phyloP scores from a whole-genome alignment of 2,113 vertebrate genomes.

The Peucedramus taeniatus region DNA sequence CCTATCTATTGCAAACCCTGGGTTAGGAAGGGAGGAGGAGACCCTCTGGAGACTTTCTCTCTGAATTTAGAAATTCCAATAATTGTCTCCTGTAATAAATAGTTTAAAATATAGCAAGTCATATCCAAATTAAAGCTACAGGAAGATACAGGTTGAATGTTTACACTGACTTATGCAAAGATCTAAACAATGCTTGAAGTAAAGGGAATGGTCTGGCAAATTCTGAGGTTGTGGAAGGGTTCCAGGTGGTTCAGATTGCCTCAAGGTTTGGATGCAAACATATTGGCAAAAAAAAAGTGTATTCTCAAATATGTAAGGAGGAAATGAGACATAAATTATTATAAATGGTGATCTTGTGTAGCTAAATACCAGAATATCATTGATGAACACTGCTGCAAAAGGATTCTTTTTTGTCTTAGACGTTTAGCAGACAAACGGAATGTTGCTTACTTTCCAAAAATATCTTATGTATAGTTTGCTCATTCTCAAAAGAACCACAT shows the following conservation, averaged over 20 bases:
- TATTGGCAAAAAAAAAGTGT: background rate
- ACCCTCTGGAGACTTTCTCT: background rate
- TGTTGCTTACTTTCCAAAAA: background rate
- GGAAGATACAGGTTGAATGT: background rate
- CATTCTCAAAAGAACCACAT: background rate
- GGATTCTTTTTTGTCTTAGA: background rate
- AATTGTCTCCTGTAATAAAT: background rate
- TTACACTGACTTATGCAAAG: background rate
- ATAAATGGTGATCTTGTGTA: background rate
- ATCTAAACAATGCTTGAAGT: background rate
- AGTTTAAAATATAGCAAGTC: background rate
- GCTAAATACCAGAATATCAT: background rate
- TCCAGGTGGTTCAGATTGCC: background rate
- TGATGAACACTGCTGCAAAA: background rate
- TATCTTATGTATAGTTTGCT: background rate
- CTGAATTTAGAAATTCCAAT: background rate
- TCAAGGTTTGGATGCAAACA: background rate
- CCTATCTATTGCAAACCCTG: background rate
- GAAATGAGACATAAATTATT: background rate
- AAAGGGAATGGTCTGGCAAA: background rate
- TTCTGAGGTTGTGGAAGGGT: background rate
- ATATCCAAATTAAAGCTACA: background rate
- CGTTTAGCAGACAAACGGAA: background rate
- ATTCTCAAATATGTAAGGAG: background rate
- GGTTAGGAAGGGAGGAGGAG: background rate